Evolutionary conservation across 2,113 vertebrate genomes (phyloP).

Genomic region (Corynorhinus townsendii): DNA sequence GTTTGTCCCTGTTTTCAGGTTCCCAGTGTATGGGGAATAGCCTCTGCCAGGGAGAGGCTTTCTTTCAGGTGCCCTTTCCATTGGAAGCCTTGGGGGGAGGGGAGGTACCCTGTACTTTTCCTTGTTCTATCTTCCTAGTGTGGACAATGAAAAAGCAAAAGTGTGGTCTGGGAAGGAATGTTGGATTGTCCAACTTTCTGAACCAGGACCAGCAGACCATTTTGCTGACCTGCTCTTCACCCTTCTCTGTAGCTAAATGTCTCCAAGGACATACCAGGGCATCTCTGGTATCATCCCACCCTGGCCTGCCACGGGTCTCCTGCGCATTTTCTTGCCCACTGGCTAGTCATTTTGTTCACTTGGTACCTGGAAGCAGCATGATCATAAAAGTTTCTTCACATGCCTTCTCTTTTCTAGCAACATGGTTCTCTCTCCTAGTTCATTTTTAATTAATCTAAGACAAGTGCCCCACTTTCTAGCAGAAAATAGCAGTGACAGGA

Average conservation of each 20-base stretch:
- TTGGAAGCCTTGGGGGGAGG: not conserved
- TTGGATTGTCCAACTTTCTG: not conserved
- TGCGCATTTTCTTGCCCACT: not conserved
- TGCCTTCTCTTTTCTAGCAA: not conserved
- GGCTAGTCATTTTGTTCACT: not conserved
- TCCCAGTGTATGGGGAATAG: no score
- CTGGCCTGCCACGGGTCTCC: not conserved
- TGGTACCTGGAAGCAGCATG: not conserved
- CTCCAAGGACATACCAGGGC: not conserved
- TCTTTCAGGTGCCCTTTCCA: not conserved
- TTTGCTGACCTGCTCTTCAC: not conserved
- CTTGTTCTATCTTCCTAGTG: not conserved
- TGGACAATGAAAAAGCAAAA: not conserved
- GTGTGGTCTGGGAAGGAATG: not conserved
- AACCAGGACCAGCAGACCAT: not conserved
- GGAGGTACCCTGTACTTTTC: not conserved
- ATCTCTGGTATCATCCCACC: not conserved
- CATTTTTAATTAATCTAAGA: constrained; percentile 40
- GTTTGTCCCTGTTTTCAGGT: not conserved
- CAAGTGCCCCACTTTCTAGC: not conserved
- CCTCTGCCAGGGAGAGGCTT: not conserved
- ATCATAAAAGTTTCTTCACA: not conserved
- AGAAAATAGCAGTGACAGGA: not conserved
- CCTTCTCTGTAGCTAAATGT: not conserved
- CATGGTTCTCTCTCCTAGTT: not conserved